phyloP scores from a whole-genome alignment of 1,140 invertebrate genomes.

The Pantala flavescens region DNA sequence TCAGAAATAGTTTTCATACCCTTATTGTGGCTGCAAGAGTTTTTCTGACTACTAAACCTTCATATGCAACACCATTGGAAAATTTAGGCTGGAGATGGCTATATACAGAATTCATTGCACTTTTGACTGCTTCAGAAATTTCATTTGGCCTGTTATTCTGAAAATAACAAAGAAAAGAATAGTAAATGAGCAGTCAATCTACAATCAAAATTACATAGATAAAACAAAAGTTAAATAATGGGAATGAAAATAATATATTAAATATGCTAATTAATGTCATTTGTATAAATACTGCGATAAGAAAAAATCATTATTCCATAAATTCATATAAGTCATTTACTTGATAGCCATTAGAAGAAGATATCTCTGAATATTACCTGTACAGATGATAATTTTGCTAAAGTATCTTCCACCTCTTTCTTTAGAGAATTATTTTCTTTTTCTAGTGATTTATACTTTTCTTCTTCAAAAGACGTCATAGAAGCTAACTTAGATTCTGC shows the following conservation, averaged over 20 bases:
- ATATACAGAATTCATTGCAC: conserved; percentile 30
- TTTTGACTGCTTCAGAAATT: not conserved
- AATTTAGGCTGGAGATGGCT: conserved; percentile 28
- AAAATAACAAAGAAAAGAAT: too few relatives aligned
- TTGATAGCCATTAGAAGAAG: too few relatives aligned
- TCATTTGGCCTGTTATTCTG: not conserved
- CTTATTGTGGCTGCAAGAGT: conserved; percentile 29
- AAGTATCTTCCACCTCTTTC: not conserved
- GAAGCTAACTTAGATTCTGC: not conserved
- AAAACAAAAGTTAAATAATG: too few relatives aligned
- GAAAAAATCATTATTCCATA: too few relatives aligned
- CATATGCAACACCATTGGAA: conserved; percentile 27
- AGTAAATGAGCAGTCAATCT: too few relatives aligned
- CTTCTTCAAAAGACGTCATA: not conserved
- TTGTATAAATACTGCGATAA: too few relatives aligned
- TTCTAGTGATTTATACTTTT: not conserved
- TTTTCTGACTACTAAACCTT: conserved; percentile 27
- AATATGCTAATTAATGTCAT: too few relatives aligned
- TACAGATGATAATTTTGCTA: not conserved
- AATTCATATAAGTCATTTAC: too few relatives aligned
- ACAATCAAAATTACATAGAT: too few relatives aligned
- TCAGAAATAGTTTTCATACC: conserved; percentile 23
- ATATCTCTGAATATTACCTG: not conserved
- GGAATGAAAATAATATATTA: too few relatives aligned
- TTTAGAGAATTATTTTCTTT: not conserved